Conservation (phyloP, 2,888 invertebrate genomes). For the Euplagia quadripunctaria region DNA sequence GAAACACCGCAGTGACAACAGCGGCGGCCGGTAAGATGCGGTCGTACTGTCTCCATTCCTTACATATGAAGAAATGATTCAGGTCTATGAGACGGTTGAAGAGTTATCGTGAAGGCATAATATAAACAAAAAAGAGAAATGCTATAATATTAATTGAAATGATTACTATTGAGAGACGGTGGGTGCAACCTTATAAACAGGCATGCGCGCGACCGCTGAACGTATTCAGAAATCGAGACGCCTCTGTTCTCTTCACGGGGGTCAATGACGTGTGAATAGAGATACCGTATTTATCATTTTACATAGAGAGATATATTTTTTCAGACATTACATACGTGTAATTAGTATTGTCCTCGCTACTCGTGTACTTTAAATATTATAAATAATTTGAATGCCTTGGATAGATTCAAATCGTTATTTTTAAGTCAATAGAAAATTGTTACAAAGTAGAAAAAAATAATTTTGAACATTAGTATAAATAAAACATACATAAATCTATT, state of each 20-base stretch:
- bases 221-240: constrained; percentile 77
- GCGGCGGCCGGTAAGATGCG: constrained; percentile 84
- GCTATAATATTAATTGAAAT: constrained; percentile 77
- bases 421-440: neutral
- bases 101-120: neutral
- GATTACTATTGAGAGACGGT: constrained; percentile 74
- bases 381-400: constrained; percentile 54
- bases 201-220: constrained; percentile 81
- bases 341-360: too few relatives aligned
- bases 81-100: neutral
- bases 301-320: constrained; percentile 18
- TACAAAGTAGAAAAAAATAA: neutral
- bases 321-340: constrained; percentile 21
- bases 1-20: constrained; percentile 88
- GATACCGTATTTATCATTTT: too few relatives aligned
- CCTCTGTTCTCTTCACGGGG: constrained; percentile 73
- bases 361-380: too few relatives aligned
- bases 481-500: neutral
- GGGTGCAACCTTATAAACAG: constrained; percentile 81
- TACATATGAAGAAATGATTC: constrained; percentile 31
- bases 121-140: constrained; percentile 56
- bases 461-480: neutral
- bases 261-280: constrained; percentile 73
- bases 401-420: constrained; percentile 24
- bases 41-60: constrained; percentile 81